A percentile compares a stretch with the other conserved stretches of the same genome.
Evolutionary conservation across 1,140 invertebrate genomes (phyloP).

Genomic region (Euwallacea similis): DNA sequence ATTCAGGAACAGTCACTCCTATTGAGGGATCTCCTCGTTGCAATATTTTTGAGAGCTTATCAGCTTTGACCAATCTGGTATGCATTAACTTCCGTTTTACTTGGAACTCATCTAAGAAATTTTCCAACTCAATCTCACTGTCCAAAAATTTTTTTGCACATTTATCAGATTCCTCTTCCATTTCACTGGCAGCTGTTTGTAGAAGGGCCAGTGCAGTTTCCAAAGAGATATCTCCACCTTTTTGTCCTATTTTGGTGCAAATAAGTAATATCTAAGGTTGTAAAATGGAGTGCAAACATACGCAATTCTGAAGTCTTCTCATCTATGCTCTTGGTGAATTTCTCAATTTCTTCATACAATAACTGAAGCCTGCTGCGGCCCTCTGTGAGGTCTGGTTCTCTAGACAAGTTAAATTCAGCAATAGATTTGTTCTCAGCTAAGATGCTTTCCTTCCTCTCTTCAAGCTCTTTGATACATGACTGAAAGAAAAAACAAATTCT

Average conservation of each 20-base stretch:
- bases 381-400: conserved; percentile 78
- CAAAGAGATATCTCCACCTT: conserved; percentile 69
- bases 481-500: conserved; percentile 31
- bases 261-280: conserved; percentile 1
- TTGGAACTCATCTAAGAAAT: conserved; percentile 78
- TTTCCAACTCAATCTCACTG: conserved; percentile 72
- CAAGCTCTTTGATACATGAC: conserved; percentile 73
- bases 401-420: conserved; percentile 83
- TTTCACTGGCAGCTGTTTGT: conserved; percentile 81
- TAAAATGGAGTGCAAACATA: conserved; percentile 49
- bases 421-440: conserved; percentile 82
- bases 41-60: conserved; percentile 82
- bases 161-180: conserved; percentile 85
- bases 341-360: conserved; percentile 68
- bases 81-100: conserved; percentile 75
- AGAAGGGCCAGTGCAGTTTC: conserved; percentile 82
- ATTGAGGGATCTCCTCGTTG: conserved; percentile 55
- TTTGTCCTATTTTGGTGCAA: conserved; percentile 60
- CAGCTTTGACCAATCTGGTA: conserved; percentile 78
- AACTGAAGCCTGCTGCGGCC: conserved; percentile 69
- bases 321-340: conserved; percentile 68
- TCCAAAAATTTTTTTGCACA: conserved; percentile 75
- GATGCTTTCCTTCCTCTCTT: conserved; percentile 80
- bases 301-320: conserved; percentile 68
- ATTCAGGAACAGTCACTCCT: conserved; percentile 42